Conservation (phyloP, 2,113 vertebrate genomes). For the Tor tambroides region DNA sequence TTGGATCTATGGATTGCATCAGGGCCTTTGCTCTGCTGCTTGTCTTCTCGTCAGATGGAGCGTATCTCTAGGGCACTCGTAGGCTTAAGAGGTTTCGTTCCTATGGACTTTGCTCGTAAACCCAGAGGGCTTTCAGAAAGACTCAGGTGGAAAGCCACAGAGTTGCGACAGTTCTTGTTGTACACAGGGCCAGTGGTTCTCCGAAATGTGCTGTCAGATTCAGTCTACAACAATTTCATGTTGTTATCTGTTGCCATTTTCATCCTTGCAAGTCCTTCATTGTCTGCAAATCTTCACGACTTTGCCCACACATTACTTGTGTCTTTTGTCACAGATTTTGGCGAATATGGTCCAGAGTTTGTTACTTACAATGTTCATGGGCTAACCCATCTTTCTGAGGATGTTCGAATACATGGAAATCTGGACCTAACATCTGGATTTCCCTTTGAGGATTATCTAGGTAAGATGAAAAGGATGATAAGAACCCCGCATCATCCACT, state of each 20-base stretch:
- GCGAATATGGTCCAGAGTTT: constrained; percentile 2
- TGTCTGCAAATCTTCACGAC: background rate
- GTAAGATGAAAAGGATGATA: constrained; percentile 1
- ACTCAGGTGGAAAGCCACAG: too few species aligned
- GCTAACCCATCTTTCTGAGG: background rate
- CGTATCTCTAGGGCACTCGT: background rate
- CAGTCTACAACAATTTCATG: too few species aligned
- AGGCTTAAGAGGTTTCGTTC: background rate
- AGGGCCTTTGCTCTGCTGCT: background rate
- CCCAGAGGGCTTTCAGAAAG: too few species aligned
- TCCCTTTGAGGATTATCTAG: background rate
- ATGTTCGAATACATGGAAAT: background rate
- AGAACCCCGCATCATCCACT: background rate
- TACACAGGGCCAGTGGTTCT: too few species aligned
- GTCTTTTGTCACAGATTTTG: background rate
- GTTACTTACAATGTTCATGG: constrained; percentile 1
- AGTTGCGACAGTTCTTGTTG: too few species aligned
- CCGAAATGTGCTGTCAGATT: too few species aligned
- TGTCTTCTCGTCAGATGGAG: background rate
- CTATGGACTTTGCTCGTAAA: background rate
- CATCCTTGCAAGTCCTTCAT: background rate
- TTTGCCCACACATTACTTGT: constrained; percentile 4
- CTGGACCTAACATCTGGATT: background rate
- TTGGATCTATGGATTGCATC: background rate
- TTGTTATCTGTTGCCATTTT: too few species aligned